Evolutionary conservation across 1,140 invertebrate species (phyloP).

Genomic region (Lepidurus arcticus): DNA sequence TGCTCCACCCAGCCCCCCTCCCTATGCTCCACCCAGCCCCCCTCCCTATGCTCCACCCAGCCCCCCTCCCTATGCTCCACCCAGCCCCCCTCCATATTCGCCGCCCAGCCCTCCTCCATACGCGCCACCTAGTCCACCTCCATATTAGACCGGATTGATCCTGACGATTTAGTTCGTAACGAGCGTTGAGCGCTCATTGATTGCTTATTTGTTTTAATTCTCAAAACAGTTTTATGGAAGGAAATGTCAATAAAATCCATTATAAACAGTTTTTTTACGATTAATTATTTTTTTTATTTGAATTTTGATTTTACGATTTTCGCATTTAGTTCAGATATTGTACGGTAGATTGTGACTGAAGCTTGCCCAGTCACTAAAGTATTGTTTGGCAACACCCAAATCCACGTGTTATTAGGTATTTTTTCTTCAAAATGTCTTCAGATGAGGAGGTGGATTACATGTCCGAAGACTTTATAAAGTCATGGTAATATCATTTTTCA

Average conservation of each 20-base stretch:
- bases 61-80: not conserved
- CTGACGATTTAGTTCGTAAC: not conserved
- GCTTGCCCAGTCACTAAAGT: not conserved
- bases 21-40: not conserved
- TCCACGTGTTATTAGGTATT: not conserved
- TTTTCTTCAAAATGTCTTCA: constrained; percentile 17
- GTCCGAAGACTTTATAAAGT: constrained; percentile 42
- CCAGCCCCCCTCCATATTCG: not conserved
- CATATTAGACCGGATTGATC: not conserved
- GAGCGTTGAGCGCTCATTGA: not conserved
- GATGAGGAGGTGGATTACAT: constrained; percentile 42
- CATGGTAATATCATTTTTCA: constrained; percentile 39
- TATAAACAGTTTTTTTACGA: no score
- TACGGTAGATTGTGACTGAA: no score
- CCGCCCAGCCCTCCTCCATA: not conserved
- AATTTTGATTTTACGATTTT: no score
- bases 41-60: not conserved
- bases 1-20: not conserved
- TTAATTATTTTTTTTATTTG: no score
- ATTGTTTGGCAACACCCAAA: not conserved
- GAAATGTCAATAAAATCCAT: no score
- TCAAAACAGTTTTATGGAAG: not conserved
- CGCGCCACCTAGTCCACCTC: not conserved
- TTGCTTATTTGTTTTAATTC: not conserved
- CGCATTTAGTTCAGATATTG: no score